Conservation (phyloP, 2,113 vertebrate species). For the Microcebus lehilahytsara region DNA sequence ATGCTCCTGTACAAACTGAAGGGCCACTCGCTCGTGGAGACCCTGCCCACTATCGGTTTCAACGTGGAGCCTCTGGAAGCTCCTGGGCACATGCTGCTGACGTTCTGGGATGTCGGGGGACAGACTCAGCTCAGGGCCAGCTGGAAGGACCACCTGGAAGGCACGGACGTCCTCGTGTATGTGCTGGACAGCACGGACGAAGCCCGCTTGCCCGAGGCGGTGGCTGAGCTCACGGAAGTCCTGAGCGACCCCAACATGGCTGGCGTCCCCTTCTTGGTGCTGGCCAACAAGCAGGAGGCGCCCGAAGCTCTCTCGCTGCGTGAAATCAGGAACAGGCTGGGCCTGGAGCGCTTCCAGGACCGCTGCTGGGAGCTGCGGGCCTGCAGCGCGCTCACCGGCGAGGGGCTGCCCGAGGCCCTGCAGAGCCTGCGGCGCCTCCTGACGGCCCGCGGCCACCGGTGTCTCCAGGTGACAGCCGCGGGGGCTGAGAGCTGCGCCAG, state of each 20-base stretch:
- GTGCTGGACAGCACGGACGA: conserved; percentile 89
- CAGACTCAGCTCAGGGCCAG: conserved; percentile 87
- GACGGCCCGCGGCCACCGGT: conserved; percentile 14
- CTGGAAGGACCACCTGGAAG: conserved; percentile 90
- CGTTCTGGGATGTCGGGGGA: conserved; percentile 92
- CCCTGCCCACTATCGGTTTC: conserved; percentile 91
- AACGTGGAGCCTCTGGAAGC: conserved; percentile 89
- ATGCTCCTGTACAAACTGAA: conserved; percentile 86
- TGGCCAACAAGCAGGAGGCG: conserved; percentile 94
- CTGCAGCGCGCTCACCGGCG: conserved; percentile 86
- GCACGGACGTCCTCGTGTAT: conserved; percentile 85
- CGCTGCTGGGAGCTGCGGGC: conserved; percentile 87
- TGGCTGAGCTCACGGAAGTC: conserved; percentile 81
- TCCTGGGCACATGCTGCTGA: conserved; percentile 83
- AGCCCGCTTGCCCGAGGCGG: conserved; percentile 83
- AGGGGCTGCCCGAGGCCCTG: conserved; percentile 88
- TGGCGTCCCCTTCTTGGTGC: conserved; percentile 88
- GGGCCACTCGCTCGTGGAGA: conserved; percentile 84
- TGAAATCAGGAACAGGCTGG: conserved; percentile 83
- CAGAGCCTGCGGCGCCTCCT: conserved; percentile 84
- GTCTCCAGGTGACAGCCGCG: neutral
- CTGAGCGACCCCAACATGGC: conserved; percentile 83
- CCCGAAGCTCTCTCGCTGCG: conserved; percentile 80
- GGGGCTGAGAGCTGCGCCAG: fast-evolving
- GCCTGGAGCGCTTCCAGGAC: conserved; percentile 36